These are phyloP conservation scores for Acronicta alni DNA, from an alignment of 2,888 invertebrate genomes.

Conservation along the genomic window DNA sequence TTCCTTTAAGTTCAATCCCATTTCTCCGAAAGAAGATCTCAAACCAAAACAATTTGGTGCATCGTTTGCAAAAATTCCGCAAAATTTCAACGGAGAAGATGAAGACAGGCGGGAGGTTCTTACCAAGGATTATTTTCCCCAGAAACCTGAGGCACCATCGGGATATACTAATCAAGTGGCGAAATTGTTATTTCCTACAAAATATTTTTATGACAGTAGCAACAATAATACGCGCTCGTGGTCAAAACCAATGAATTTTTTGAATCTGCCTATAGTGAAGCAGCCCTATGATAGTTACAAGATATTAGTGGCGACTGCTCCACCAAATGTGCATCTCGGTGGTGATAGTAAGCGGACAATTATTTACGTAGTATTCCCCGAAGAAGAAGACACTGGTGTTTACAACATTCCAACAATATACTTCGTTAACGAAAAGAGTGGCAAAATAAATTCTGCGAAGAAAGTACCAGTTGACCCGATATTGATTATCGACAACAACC, in stretches of 20 bases:
- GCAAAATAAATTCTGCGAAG: constrained; percentile 45
- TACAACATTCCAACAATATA: constrained; percentile 74
- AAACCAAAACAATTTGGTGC: constrained; percentile 61
- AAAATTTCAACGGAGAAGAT: constrained; percentile 55
- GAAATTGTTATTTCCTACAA: constrained; percentile 63
- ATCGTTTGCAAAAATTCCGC: constrained; percentile 70
- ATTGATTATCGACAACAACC: constrained; percentile 75
- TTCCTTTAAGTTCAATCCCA: constrained; percentile 69
- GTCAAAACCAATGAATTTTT: constrained; percentile 49
- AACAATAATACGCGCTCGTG: constrained; percentile 16
- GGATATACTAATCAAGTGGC: constrained; percentile 73
- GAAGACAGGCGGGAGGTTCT: constrained; percentile 51
- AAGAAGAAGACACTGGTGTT: constrained; percentile 57
- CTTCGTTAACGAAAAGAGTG: constrained; percentile 69
- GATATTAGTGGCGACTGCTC: constrained; percentile 79
- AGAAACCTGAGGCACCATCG: constrained; percentile 51
- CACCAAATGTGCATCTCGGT: constrained; percentile 69
- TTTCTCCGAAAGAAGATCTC: constrained; percentile 64
- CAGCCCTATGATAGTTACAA: constrained; percentile 74
- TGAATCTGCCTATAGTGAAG: constrained; percentile 72
- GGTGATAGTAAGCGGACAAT: constrained; percentile 63
- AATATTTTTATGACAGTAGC: constrained; percentile 29
- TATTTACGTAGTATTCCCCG: constrained; percentile 77
- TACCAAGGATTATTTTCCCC: constrained; percentile 57
- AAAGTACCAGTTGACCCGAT: constrained; percentile 67